Evolutionary conservation across 2,888 invertebrate genomes (phyloP).

Genomic region (Andrena marginata): DNA sequence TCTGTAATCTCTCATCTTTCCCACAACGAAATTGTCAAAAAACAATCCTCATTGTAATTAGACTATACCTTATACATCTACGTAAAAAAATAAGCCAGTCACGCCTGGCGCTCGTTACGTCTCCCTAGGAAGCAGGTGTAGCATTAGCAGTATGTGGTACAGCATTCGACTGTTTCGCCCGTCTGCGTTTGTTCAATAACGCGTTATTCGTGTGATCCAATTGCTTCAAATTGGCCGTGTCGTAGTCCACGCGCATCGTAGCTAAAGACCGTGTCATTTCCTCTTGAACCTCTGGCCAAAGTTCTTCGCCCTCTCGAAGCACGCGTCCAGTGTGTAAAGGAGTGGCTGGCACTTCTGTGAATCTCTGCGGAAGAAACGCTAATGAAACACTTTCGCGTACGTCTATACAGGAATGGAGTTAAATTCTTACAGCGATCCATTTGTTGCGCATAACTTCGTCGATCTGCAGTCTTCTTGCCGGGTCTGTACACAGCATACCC

Average conservation of each 20-base stretch:
- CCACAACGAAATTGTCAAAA: conserved; percentile 69
- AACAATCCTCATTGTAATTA: conserved; percentile 72
- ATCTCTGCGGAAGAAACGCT: conserved; percentile 85
- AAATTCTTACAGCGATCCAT: conserved; percentile 92
- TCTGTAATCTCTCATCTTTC: conserved; percentile 48
- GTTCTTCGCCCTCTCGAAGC: conserved; percentile 95
- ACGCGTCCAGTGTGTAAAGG: conserved; percentile 96
- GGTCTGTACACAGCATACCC: conserved; percentile 97
- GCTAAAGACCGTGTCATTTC: conserved; percentile 99
- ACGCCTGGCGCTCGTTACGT: conserved; percentile 56
- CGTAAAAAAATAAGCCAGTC: conserved; percentile 73
- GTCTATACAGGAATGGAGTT: neutral
- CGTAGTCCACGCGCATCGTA: conserved; percentile 99
- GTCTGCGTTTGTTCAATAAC: conserved; percentile 92
- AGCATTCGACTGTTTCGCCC: conserved; percentile 67
- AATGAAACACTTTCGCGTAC: neutral
- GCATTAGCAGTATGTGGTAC: conserved; percentile 73
- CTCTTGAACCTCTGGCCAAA: conserved; percentile 99
- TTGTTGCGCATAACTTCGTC: conserved; percentile 95
- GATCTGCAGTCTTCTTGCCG: conserved; percentile 94
- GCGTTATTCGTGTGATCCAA: conserved; percentile 97
- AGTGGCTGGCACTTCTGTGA: conserved; percentile 96
- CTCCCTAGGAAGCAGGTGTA: conserved; percentile 77
- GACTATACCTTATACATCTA: conserved; percentile 72
- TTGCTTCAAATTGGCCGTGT: conserved; percentile 94